Percentiles rank a stretch among this genome's conserved stretches.
Evolutionary conservation across 2,888 invertebrate genomes (phyloP).

Genomic region (Vanessa cardui): DNA sequence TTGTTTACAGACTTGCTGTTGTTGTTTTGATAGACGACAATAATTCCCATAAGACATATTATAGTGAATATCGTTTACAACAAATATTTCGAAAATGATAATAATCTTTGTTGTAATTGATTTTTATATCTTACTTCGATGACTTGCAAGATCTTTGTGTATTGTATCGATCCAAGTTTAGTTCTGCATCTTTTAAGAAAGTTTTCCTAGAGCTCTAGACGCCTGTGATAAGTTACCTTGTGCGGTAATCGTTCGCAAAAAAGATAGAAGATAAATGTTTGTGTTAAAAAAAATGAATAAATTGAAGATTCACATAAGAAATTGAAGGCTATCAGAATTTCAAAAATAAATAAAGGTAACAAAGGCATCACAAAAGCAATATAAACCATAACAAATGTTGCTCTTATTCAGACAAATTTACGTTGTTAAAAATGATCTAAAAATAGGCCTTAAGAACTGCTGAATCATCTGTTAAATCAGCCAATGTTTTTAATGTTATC

Average conservation of each 20-base stretch:
- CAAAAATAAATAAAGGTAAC: not conserved
- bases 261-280: not conserved
- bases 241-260: slow-evolving; percentile 11
- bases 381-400: too few relatives aligned
- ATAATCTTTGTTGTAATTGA: not conserved
- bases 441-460: not conserved
- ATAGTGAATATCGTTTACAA: too few relatives aligned
- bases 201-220: not conserved
- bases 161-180: slow-evolving; percentile 18
- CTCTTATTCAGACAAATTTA: not conserved
- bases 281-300: too few relatives aligned
- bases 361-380: not conserved
- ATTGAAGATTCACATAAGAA: too few relatives aligned
- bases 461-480: slow-evolving; percentile 8
- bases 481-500: not conserved
- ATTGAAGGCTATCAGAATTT: not conserved
- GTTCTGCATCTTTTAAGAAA: slow-evolving; percentile 15
- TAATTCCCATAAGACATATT: not conserved
- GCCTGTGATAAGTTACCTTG: slow-evolving; percentile 5
- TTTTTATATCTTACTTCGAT: slow-evolving; percentile 8
- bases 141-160: slow-evolving; percentile 18
- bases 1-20: not conserved
- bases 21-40: slow-evolving; percentile 3
- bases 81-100: not conserved
- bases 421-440: not conserved